Percentiles rank a stretch among this genome's conserved stretches.
Conservation (phyloP, 2,113 vertebrate species). For the Menura novaehollandiae region DNA sequence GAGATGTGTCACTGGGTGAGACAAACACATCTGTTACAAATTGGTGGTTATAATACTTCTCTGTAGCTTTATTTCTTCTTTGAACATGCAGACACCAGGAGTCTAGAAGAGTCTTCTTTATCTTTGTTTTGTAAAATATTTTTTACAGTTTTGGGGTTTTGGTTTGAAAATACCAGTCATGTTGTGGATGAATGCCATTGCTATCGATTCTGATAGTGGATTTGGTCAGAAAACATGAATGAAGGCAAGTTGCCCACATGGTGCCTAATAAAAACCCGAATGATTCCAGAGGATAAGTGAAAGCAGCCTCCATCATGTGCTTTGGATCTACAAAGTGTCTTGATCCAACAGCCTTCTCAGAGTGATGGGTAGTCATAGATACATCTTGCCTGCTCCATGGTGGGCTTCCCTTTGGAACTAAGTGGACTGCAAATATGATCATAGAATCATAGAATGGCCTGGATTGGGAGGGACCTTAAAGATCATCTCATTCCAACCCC, state of each 20-base stretch:
- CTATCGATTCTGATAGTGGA: background rate
- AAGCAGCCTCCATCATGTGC: fast-evolving
- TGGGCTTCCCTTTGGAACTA: background rate
- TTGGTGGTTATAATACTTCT: background rate
- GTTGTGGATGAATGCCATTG: background rate
- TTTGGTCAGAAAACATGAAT: background rate
- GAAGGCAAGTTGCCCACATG: fast-evolving
- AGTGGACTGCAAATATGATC: background rate
- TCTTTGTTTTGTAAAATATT: background rate
- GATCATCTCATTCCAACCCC: fast-evolving
- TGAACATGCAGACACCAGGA: fast-evolving
- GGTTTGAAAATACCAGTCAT: background rate
- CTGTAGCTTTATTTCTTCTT: background rate
- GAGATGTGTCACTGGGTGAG: background rate
- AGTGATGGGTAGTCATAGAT: background rate
- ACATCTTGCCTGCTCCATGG: background rate
- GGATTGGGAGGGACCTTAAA: background rate
- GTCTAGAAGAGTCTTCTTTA: background rate
- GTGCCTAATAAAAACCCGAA: background rate
- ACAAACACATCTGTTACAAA: background rate
- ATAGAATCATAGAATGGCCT: too few relatives aligned
- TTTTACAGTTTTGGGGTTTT: background rate
- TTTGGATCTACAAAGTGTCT: background rate
- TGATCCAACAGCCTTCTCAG: background rate
- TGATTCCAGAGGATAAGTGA: fast-evolving